These are phyloP conservation scores for Clinocottus analis DNA, from an alignment of 2,113 vertebrate genomes.

Conservation along the genomic window DNA sequence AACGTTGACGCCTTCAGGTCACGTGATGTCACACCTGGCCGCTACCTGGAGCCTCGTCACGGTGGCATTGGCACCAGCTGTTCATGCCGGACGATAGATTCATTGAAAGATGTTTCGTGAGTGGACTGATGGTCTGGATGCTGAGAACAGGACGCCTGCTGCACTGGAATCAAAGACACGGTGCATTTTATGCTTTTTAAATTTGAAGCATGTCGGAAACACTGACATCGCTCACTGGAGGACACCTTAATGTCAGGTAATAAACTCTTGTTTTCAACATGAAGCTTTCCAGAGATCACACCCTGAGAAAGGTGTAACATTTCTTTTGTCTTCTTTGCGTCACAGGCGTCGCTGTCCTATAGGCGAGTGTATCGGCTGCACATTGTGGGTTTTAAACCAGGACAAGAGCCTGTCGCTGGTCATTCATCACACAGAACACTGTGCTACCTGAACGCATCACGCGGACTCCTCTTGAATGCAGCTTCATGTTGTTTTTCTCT, in stretches of 20 bases:
- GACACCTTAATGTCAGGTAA: conserved; percentile 5
- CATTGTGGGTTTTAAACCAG: neutral
- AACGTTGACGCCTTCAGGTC: neutral
- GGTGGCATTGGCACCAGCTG: neutral
- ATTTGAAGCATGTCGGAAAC: neutral
- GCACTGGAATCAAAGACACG: neutral
- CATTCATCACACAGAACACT: neutral
- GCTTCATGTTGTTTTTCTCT: conserved; percentile 7
- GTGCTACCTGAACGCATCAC: neutral
- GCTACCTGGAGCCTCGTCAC: conserved; percentile 21
- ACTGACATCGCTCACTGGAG: neutral
- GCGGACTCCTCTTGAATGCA: neutral
- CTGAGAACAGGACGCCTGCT: neutral
- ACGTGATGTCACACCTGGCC: conserved; percentile 33
- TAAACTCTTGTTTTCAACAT: neutral
- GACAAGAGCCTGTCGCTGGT: neutral
- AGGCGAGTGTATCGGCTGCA: neutral
- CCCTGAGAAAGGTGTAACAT: neutral
- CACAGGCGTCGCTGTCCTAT: neutral
- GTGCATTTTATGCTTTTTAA: neutral
- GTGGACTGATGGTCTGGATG: neutral
- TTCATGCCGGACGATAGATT: conserved; percentile 14
- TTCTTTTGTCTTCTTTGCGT: neutral
- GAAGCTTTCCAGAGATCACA: neutral
- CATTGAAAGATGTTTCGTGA: neutral